Conservation (phyloP, 2,113 vertebrate genomes). For the Seriola rivoliana region DNA sequence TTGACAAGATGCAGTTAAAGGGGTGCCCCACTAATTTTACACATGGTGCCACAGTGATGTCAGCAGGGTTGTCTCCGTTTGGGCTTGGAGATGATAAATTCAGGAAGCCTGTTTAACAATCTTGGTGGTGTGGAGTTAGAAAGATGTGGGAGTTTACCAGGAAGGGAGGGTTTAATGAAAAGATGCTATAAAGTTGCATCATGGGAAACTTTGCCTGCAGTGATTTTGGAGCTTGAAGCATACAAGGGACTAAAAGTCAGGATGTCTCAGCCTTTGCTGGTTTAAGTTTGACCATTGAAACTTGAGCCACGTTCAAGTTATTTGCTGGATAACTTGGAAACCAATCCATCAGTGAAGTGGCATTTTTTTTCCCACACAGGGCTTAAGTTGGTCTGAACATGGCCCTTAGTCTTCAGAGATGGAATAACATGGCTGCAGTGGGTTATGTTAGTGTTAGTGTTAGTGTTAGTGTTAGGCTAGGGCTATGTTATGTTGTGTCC, state of each 20-base stretch:
- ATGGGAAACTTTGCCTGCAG: not conserved
- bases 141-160: not conserved
- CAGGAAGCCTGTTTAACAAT: not conserved
- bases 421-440: conserved; percentile 27
- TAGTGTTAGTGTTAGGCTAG: too few relatives aligned
- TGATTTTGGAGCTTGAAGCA: not conserved
- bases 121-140: not conserved
- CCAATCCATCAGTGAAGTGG: not conserved
- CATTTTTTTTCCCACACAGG: not conserved
- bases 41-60: not conserved
- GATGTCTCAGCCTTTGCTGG: not conserved
- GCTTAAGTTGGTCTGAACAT: not conserved
- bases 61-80: not conserved
- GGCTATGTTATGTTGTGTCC: conserved; percentile 8
- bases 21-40: not conserved
- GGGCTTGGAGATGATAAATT: not conserved
- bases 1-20: conserved; percentile 1
- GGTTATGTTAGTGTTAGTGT: conserved; percentile 1
- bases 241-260: not conserved
- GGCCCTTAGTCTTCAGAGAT: conserved; percentile 3
- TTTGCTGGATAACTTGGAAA: not conserved
- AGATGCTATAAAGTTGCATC: not conserved
- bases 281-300: not conserved
- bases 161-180: not conserved
- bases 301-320: not conserved